Evolutionary conservation across 2,888 invertebrate genomes (phyloP), one percentile per base, ranked within the genome.

Genomic region (Ashinkailepas kermadecensis): DNA sequence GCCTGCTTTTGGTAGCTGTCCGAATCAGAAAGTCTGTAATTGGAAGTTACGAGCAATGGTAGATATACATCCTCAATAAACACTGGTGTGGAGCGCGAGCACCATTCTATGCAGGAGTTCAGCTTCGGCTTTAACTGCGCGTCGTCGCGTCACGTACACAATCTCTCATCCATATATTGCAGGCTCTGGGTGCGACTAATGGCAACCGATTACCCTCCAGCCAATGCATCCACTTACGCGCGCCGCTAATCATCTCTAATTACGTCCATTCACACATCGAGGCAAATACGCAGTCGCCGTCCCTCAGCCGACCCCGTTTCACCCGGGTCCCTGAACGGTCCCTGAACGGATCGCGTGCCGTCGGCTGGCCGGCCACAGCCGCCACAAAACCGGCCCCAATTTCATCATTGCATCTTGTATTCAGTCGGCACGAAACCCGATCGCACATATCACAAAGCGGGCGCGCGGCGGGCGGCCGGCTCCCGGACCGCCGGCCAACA

Each of bases 341-440:
- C 39, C 39, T 39, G 39, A 39, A 39, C 2, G 39, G 39, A 39
- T 1, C 39, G 39, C 59, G 12, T 59, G 59, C 15, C 59, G 59
- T 15, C 59, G 11, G 39, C 9, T 10, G 0, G 10, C 12, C 39
- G 15, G 39, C 70, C 25, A 13, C 39, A 12, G 70, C 25, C 4
- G 23, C 70, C 70, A 15, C 70, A 70, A 39, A 70, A 70, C 70
- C 70, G 11, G 39, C 0, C 25, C 70, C 70, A 70, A 70, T 70
- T 70, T 70, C 70, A 39, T 70, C 70, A 70, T 39, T 70, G 70
- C 70, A 70, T 70, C 70, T 70, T 70, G 70, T 70, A 70, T 70
- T 70, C 70, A 70, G 39, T 15, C 67, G 70, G 70, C 39, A 15
- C 70, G 70, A 39, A 25, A 70, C 70, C 70, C 70, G 70, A 70